Conservation (phyloP, 2,888 invertebrate genomes). For the Pristionchus exspectatus region DNA sequence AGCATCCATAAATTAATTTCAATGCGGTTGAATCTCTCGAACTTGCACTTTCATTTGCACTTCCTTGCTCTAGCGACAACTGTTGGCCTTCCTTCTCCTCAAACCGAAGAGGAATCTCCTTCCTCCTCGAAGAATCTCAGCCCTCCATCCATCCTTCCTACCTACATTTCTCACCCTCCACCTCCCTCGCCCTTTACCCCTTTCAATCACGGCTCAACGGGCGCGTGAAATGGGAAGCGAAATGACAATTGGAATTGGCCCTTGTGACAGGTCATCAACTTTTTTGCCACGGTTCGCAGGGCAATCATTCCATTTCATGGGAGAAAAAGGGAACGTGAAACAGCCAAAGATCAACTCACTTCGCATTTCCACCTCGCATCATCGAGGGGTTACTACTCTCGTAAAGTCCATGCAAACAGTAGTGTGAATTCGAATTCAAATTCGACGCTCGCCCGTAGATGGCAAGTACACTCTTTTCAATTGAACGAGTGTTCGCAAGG, state of each 20-base stretch:
- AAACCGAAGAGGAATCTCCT: neutral
- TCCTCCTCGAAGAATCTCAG: neutral
- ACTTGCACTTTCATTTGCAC: constrained; percentile 16
- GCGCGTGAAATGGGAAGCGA: neutral
- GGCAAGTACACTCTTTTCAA: neutral
- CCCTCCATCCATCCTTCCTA: constrained; percentile 5
- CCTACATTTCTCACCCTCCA: constrained; percentile 12
- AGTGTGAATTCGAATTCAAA: neutral
- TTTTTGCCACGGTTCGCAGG: constrained; percentile 13
- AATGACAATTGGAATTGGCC: neutral
- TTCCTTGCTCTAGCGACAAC: neutral
- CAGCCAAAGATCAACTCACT: neutral
- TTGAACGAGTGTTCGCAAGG: neutral
- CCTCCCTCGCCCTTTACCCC: neutral
- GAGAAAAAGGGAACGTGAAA: neutral
- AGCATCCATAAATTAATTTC: neutral
- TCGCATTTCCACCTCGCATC: neutral
- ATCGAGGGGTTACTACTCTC: neutral
- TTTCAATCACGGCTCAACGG: constrained; percentile 36
- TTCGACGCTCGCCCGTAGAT: neutral
- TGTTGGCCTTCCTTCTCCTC: neutral
- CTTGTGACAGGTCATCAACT: neutral
- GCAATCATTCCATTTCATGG: neutral
- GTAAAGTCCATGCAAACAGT: neutral
- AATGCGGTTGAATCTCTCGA: neutral